A percentile compares a stretch with the other conserved stretches of the same genome.
Evolutionary conservation across 2,888 invertebrate genomes (phyloP).

Genomic region (Caenorhabditis doughertyi): DNA sequence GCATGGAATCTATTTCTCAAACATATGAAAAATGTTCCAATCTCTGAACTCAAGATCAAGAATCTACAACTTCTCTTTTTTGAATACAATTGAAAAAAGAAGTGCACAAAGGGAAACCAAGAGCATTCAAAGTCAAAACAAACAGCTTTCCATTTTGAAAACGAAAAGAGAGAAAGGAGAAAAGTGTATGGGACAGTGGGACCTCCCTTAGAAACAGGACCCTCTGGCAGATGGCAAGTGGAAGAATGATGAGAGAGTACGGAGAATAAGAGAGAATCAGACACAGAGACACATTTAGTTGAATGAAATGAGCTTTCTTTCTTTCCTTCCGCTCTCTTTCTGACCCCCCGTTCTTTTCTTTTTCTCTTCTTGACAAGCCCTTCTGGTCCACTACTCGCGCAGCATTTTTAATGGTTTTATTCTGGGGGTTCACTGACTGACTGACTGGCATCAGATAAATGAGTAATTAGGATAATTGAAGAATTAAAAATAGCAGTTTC

Average conservation of each 20-base stretch:
- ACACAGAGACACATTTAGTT: slow-evolving; percentile 30
- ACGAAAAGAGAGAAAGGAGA: background rate
- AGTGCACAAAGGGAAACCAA: background rate
- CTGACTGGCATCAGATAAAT: background rate
- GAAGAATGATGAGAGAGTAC: slow-evolving; percentile 7
- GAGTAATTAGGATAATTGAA: slow-evolving; percentile 22
- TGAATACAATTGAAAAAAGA: background rate
- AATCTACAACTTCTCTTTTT: background rate
- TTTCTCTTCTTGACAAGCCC: slow-evolving; percentile 8
- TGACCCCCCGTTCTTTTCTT: background rate
- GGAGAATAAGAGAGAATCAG: slow-evolving; percentile 4
- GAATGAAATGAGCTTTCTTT: slow-evolving; percentile 45
- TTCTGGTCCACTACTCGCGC: slow-evolving; percentile 13
- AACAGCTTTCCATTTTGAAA: slow-evolving; percentile 3
- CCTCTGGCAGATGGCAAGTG: slow-evolving; percentile 27
- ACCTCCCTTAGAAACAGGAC: slow-evolving; percentile 26
- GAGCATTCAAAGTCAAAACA: background rate
- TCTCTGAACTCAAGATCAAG: background rate
- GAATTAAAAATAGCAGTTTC: no score
- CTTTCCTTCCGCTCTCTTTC: slow-evolving; percentile 39
- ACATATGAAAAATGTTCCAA: no score
- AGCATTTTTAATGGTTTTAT: slow-evolving; percentile 24
- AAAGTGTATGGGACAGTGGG: slow-evolving; percentile 2
- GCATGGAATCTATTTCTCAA: no score
- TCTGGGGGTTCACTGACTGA: background rate